Evolutionary conservation across 2,113 vertebrate genomes (phyloP), one percentile per base, ranked within the genome.

Genomic region (Crotalus helleri): DNA sequence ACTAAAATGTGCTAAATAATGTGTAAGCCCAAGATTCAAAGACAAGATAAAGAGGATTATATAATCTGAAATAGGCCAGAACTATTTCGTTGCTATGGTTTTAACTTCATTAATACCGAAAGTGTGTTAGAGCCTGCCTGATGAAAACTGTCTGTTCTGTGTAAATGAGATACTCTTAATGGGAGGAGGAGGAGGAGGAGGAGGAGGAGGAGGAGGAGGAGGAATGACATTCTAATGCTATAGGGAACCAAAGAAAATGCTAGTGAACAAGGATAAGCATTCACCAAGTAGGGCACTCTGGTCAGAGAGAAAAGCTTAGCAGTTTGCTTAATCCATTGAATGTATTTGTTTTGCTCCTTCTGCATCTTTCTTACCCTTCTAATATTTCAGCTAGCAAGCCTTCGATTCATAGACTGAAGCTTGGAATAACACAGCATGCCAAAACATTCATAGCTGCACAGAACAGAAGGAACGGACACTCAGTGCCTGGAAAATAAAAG

Each of bases 31-130:
- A 85, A n/a, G 59, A 46, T 33, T 91, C 93, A 92, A 55, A 94
- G 94, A 94, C 93, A 53, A 19, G 64, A 81, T 33, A 95, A 92
- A 94, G 94, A 94, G 92, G 96, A 96, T 96, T 96, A 94, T 94
- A 91, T 87, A 64, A n/a, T 61, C 94, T 26, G 90, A 95, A 96
- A 88, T 91, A 93, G 91, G 92, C 94, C 94, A 94, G 91, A 92
- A 96, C 54, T 57, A 86, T 55, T 88, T 88, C 46, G 46, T 23
- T 59, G 49, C 87, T 90, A 39, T 87, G 0, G 5, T 51, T 95
- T 95, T 64, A 69, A 64, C 57, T n/a, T 93, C 3, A 21, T 33
- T 88, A 26, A 94, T 90, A 23, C 23, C 24, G 39, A 0, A 61
- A 55, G 44, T 89, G 11, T 33, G 7, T 85, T 64, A 44, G 74